A percentile compares a stretch with the other conserved stretches of the same genome.
Evolutionary conservation across 2,888 invertebrate species (phyloP).

Genomic region (Cynaeus angustus): DNA sequence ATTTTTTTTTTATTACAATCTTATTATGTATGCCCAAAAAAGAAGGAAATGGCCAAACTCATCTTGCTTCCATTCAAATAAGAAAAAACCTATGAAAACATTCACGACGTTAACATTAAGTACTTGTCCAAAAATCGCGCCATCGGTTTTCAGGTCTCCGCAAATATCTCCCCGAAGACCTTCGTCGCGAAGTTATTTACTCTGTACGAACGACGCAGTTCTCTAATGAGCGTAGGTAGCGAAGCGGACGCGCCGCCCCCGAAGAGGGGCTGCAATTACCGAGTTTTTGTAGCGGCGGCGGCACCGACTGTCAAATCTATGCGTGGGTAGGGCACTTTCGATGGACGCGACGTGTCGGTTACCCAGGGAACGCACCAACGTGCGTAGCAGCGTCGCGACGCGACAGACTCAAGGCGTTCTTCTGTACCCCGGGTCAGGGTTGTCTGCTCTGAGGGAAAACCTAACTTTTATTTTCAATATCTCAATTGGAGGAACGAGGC

Average conservation of each 20-base stretch:
- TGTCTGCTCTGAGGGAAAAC: constrained; percentile 54
- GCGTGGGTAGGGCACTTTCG: constrained; percentile 46
- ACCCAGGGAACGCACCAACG: constrained; percentile 48
- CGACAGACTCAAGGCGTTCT: constrained; percentile 56
- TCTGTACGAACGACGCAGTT: constrained; percentile 25
- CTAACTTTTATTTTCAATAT: neutral
- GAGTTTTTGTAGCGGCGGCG: constrained; percentile 41
- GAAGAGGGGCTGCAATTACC: constrained; percentile 36
- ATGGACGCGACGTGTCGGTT: constrained; percentile 51
- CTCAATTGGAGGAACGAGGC: neutral
- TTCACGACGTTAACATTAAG: no score
- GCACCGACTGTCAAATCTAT: constrained; percentile 45
- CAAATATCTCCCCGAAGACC: neutral
- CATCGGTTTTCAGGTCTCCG: neutral
- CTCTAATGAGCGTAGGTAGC: constrained; percentile 39
- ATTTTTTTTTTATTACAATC: no score
- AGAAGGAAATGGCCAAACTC: no score
- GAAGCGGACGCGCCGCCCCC: constrained; percentile 32
- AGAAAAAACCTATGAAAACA: no score
- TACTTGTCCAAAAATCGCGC: neutral
- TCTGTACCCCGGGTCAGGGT: constrained; percentile 61
- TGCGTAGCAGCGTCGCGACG: constrained; percentile 48
- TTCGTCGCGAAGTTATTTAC: constrained; percentile 25
- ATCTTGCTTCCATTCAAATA: no score
- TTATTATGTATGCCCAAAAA: no score